phyloP scores from a whole-genome alignment of 2,888 invertebrate species.

The Calliphora vomitoria region DNA sequence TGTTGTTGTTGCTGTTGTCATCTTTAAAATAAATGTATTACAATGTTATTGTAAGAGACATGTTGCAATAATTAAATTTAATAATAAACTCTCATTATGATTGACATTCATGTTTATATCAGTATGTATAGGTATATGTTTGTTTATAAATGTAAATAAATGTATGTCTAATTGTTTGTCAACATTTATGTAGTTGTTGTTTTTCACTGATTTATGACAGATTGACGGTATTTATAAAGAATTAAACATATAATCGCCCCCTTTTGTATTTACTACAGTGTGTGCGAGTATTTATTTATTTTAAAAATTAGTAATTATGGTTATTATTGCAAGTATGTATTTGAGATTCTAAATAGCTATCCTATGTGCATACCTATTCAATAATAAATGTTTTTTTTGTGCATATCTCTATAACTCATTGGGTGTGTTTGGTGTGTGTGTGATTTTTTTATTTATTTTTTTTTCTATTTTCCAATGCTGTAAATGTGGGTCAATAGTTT shows the following conservation, averaged over 20 bases:
- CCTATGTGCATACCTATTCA: constrained; percentile 7
- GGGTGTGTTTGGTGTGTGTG: constrained; percentile 43
- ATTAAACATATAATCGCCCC: constrained; percentile 27
- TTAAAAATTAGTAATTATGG: constrained; percentile 25
- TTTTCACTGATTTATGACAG: constrained; percentile 33
- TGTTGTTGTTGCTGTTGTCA: neutral
- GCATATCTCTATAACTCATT: constrained; percentile 17
- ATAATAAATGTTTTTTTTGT: constrained; percentile 42
- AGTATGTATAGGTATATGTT: neutral
- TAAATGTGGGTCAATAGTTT: constrained; percentile 72
- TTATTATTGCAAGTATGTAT: neutral
- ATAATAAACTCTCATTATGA: constrained; percentile 40
- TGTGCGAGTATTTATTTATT: constrained; percentile 5
- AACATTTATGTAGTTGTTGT: constrained; percentile 27
- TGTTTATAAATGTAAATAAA: neutral
- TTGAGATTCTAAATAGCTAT: constrained; percentile 26
- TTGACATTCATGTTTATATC: constrained; percentile 25
- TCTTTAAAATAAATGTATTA: neutral
- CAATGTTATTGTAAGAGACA: too few relatives aligned
- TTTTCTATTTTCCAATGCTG: constrained; percentile 55
- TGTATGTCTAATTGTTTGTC: constrained; percentile 41
- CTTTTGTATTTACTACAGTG: neutral
- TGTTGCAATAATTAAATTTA: constrained; percentile 48
- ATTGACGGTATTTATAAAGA: constrained; percentile 34
- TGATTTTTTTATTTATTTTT: too few relatives aligned